Conservation (phyloP, 2,797 vertebrate genomes). For the Enteromius treurensis region DNA sequence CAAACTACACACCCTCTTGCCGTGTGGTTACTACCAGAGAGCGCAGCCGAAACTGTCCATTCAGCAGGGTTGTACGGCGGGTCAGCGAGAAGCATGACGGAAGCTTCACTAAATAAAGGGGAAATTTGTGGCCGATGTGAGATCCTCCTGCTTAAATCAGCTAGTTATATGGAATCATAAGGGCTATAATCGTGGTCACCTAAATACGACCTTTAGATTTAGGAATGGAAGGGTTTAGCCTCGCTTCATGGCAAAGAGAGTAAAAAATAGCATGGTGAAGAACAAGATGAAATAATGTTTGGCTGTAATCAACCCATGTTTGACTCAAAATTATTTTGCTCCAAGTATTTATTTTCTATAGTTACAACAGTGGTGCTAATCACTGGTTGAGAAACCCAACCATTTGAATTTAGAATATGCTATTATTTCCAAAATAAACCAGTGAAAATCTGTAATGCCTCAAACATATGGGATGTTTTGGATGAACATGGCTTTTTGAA, state of each 20-base stretch:
- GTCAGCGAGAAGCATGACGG: conserved; percentile 66
- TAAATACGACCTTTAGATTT: conserved; percentile 74
- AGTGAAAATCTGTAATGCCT: conserved; percentile 50
- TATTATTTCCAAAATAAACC: conserved; percentile 65
- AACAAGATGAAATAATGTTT: conserved; percentile 73
- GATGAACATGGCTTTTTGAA: conserved; percentile 19
- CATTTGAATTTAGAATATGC: conserved; percentile 67
- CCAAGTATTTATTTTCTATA: conserved; percentile 67
- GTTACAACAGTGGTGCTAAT: conserved; percentile 67
- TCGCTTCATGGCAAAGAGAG: conserved; percentile 64
- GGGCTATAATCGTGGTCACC: conserved; percentile 75
- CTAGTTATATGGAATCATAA: conserved; percentile 74
- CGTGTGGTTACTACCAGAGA: conserved; percentile 35
- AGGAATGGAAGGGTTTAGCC: conserved; percentile 78
- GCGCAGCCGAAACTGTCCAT: conserved; percentile 6
- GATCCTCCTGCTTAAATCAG: conserved; percentile 64
- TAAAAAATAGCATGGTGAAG: conserved; percentile 72
- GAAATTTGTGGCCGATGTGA: conserved; percentile 62
- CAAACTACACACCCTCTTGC: conserved; percentile 25
- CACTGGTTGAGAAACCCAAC: conserved; percentile 67
- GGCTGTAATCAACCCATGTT: conserved; percentile 67
- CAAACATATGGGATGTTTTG: conserved; percentile 47
- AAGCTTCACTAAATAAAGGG: conserved; percentile 65
- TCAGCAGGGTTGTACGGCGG: conserved; percentile 26
- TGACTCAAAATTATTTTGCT: conserved; percentile 69